Evolutionary conservation across 2,888 invertebrate genomes (phyloP), one percentile per base, ranked within the genome.

Genomic region (Drosophila anomalipes): DNA sequence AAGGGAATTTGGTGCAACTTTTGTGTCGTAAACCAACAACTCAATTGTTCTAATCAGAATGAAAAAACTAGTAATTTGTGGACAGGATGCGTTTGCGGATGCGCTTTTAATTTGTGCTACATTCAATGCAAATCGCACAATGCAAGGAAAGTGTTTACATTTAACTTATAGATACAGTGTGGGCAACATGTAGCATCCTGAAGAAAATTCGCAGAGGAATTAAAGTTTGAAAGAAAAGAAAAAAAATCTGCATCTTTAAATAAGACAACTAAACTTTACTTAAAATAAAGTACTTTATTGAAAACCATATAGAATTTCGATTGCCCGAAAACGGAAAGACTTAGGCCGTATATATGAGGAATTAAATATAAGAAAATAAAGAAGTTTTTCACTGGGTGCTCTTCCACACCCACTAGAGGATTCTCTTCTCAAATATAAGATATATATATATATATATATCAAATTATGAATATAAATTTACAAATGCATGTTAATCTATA

Each of bases 51-150:
- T 60, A 59, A 76, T 70, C 68, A 77, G 73, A 54, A 58, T n/a
- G n/a, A 32, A 58, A 82, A 75, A 89, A 81, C 84, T 86, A 70
- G 88, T 85, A 91, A 92, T 91, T 86, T 91, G 91, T 91, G 89
- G 91, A 88, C 91, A 90, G 92, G 92, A 91, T 91, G 86, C 89
- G 77, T 79, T 84, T 83, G 72, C 89, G 92, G 92, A 91, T 88
- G 90, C 80, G 66, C 74, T 57, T 90, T 91, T 92, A 92, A 92
- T 92, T 92, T 90, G 81, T 85, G 79, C 79, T 81, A 85, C 80
- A 78, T 76, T 64, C 74, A 79, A 68, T 62, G 65, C 19, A 10
- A 44, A 68, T 69, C 83, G 83, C 78, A 81, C 78, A 63, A 16
- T 30, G 41, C 22, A 9, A 3, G 28, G 12, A 30, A 52, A 52